Evolutionary conservation across 2,888 invertebrate genomes (phyloP), one percentile per base, ranked within the genome.

Genomic region (Euclidia mi): DNA sequence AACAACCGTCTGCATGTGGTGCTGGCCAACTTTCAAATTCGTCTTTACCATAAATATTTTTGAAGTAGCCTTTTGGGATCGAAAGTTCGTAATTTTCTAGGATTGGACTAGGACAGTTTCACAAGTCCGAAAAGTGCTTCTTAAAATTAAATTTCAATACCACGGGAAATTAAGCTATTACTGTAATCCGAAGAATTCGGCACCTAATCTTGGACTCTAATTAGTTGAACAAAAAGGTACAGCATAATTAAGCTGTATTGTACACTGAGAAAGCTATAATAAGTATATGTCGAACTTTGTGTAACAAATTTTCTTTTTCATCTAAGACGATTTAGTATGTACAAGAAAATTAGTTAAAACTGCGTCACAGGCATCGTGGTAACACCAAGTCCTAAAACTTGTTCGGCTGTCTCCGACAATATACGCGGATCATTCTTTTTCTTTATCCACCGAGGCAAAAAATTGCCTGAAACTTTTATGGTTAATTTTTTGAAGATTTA

Each of bases 391-490:
- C 51, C 3, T 31, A 60, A 71, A 53, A 62, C 73, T 65, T 49
- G 60, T 56, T 42, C 42, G 40, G 56, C 53, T 61, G 64, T 61
- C 45, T 37, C n/a, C 45, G 31, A 42, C 63, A 71, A 62, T 77
- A 71, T 64, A 61, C 60, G 49, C 40, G 53, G 47, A 75, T 71
- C 78, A 71, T 72, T 63, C 75, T 51, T 73, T 75, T 62, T 68
- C 71, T 77, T 75, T 71, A 75, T 56, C 59, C 72, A 43, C 2
- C 47, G 75, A 65, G 44, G 75, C 78, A 75, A 68, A 75, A 75
- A 77, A 75, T 75, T 77, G 71, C 69, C 62, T 64, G 1, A 62
- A 75, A 75, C 61, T 75, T 71, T 57, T 45, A 35, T 45, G 61
- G 43, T 62, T 49, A 64, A 57, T 64, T 72, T 74, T 64, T 65